Conservation (phyloP, 1,140 invertebrate species). For the Pseudomyrmex sp. region DNA sequence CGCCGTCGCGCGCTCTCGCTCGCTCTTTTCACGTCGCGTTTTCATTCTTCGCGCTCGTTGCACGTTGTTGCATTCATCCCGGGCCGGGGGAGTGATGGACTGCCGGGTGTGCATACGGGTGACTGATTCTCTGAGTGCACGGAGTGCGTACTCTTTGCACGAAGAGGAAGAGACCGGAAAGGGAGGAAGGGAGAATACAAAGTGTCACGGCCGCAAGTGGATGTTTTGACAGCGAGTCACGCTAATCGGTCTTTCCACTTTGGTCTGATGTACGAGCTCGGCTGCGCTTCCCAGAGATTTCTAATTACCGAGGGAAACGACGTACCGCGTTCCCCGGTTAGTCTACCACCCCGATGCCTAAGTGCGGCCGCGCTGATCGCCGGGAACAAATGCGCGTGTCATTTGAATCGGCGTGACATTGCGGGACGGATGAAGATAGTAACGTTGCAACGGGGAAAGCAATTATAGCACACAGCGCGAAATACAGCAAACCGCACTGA, state of each 20-base stretch:
- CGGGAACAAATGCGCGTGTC: conserved; percentile 72
- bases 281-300: conserved; percentile 63
- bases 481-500: conserved; percentile 30
- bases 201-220: conserved; percentile 71
- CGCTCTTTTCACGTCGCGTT: conserved; percentile 44
- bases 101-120: conserved; percentile 79
- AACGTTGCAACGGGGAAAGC: conserved; percentile 4
- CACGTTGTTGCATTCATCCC: conserved; percentile 63
- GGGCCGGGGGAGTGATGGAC: conserved; percentile 78
- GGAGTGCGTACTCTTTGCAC: conserved; percentile 61
- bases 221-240: conserved; percentile 83
- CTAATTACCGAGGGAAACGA: conserved; percentile 63
- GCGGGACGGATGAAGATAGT: conserved; percentile 15
- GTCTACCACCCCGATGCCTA: conserved; percentile 29
- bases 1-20: conserved; percentile 53
- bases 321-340: neutral
- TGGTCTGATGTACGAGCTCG: conserved; percentile 68
- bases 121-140: conserved; percentile 78
- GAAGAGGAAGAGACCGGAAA: neutral
- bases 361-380: conserved; percentile 73
- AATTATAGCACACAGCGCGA: conserved; percentile 24
- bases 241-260: conserved; percentile 84
- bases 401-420: conserved; percentile 42
- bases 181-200: neutral
- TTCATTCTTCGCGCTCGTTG: conserved; percentile 26